Conservation (phyloP, 2,113 vertebrate genomes). For the Potamarius usumacintae region DNA sequence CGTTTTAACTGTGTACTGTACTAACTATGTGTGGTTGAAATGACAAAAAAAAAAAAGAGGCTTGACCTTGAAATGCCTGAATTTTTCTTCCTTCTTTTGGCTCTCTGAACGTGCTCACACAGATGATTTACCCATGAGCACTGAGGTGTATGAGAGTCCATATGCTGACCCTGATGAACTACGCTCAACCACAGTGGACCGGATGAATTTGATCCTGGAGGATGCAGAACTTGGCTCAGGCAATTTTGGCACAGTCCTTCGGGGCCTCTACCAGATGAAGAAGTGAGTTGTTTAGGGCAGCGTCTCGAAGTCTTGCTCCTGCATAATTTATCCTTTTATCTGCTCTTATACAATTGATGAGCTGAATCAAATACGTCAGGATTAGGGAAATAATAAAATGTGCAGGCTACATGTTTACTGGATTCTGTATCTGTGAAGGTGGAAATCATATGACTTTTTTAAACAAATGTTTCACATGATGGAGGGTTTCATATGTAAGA, state of each 20-base stretch:
- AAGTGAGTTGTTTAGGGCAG: constrained; percentile 75
- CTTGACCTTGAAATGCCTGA: constrained; percentile 47
- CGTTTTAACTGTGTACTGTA: no score
- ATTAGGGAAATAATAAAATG: not conserved
- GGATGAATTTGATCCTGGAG: constrained; percentile 80
- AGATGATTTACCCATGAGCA: constrained; percentile 92
- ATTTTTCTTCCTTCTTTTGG: not conserved
- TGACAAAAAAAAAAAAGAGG: no score
- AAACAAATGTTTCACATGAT: not conserved
- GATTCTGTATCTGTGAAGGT: not conserved
- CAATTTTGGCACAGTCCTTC: constrained; percentile 95
- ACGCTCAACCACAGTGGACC: constrained; percentile 82
- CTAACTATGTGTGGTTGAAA: no score
- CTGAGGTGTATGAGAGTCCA: constrained; percentile 89
- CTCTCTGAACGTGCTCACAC: not conserved
- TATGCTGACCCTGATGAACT: constrained; percentile 97
- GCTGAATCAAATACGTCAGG: not conserved
- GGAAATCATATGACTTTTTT: not conserved
- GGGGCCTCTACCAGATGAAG: constrained; percentile 88
- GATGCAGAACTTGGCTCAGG: constrained; percentile 94
- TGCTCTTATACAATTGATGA: not conserved
- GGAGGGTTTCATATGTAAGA: not conserved
- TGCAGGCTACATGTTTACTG: not conserved
- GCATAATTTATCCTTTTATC: not conserved
- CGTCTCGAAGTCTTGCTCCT: not conserved